These are phyloP conservation scores for Triplophysa dalaica DNA, from an alignment of 2,113 vertebrate genomes.

Conservation along the genomic window DNA sequence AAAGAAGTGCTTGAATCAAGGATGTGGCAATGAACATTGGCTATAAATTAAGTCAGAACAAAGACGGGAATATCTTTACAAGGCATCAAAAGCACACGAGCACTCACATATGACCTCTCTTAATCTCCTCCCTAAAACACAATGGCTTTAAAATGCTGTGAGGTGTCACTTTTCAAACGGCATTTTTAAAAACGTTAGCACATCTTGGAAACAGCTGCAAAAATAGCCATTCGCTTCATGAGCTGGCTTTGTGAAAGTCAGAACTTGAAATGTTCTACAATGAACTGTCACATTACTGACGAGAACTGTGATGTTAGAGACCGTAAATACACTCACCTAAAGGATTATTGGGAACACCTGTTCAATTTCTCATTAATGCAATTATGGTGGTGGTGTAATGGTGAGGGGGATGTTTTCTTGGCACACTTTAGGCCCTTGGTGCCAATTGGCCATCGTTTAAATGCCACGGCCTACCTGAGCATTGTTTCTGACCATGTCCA, in stretches of 20 bases:
- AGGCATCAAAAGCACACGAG: slow-evolving; percentile 1
- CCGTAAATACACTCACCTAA: too few relatives aligned
- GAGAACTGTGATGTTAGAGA: slow-evolving; percentile 30
- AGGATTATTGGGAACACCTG: too few relatives aligned
- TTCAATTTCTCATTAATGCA: too few relatives aligned
- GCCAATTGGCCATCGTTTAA: too few relatives aligned
- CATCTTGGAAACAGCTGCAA: slow-evolving; percentile 66
- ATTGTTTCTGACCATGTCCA: too few relatives aligned
- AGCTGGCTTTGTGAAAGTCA: slow-evolving; percentile 34
- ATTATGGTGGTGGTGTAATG: too few relatives aligned
- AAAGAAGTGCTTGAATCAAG: slow-evolving; percentile 20
- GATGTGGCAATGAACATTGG: background rate
- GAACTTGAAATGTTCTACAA: slow-evolving; percentile 35
- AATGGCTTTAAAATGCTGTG: slow-evolving; percentile 62
- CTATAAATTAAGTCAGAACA: background rate
- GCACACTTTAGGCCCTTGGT: too few relatives aligned
- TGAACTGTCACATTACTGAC: slow-evolving; percentile 44
- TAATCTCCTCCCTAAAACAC: background rate
- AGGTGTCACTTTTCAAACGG: slow-evolving; percentile 58
- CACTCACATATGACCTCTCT: slow-evolving; percentile 1
- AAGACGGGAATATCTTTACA: slow-evolving; percentile 17
- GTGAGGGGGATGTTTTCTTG: too few relatives aligned
- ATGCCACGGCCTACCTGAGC: too few relatives aligned
- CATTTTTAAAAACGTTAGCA: slow-evolving; percentile 64
- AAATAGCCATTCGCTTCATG: slow-evolving; percentile 53